Percentiles rank a stretch among this genome's conserved stretches.
Evolutionary conservation across 1,140 invertebrate genomes (phyloP).

Genomic region (Maniola jurtina): DNA sequence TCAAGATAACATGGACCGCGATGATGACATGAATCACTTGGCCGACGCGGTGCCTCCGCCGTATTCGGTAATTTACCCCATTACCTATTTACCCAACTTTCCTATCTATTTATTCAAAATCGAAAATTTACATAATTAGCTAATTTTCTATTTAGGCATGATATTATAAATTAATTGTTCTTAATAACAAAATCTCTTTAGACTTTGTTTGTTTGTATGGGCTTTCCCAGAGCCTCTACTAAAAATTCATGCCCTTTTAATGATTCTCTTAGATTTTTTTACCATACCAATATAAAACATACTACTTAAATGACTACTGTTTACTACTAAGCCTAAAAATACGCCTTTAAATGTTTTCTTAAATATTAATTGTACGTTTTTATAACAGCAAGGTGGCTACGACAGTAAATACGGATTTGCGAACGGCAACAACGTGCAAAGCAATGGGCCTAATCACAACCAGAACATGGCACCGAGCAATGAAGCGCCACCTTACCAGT

Average conservation of each 20-base stretch:
- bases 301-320: too few relatives aligned
- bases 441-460: conserved; percentile 39
- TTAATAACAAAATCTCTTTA: too few relatives aligned
- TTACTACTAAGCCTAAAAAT: too few relatives aligned
- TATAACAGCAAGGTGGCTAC: conserved; percentile 67
- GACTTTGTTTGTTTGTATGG: too few relatives aligned
- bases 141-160: too few relatives aligned
- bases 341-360: background rate
- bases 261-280: too few relatives aligned
- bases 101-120: too few relatives aligned
- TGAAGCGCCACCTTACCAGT: conserved; percentile 62
- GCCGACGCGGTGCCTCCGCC: conserved; percentile 82
- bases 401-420: conserved; percentile 83
- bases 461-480: conserved; percentile 39
- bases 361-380: background rate
- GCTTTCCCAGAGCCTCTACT: too few relatives aligned
- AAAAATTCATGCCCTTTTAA: too few relatives aligned
- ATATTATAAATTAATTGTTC: too few relatives aligned
- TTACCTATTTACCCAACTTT: conserved; percentile 17
- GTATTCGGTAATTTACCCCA: conserved; percentile 83
- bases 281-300: too few relatives aligned
- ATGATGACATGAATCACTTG: conserved; percentile 80
- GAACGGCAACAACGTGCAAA: conserved; percentile 45
- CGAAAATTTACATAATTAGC: too few relatives aligned
- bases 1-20: conserved; percentile 81